Evolutionary conservation across 2,888 invertebrate genomes (phyloP).

Genomic region (Merodon equestris): DNA sequence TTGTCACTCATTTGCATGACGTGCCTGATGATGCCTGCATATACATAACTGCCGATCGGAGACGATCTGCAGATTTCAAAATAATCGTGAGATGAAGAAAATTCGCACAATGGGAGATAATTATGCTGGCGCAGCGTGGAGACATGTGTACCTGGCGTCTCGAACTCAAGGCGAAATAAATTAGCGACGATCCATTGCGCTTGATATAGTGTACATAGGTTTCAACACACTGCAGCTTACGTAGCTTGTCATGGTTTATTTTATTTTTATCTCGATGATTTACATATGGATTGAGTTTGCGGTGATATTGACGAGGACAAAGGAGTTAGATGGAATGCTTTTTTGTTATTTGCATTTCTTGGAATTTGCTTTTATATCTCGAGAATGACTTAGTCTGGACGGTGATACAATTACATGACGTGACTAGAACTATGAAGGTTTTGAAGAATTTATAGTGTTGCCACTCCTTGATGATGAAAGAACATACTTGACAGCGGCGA

Average conservation of each 20-base stretch:
- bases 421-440: too few species aligned
- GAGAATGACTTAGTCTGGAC: neutral
- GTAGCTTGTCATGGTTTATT: neutral
- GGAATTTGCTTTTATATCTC: neutral
- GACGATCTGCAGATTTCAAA: constrained; percentile 20
- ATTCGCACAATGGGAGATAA: constrained; percentile 54
- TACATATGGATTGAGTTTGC: constrained; percentile 19
- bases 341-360: neutral
- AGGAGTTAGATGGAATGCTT: too few species aligned
- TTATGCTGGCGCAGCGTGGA: constrained; percentile 49
- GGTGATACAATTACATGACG: neutral
- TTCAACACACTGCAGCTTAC: constrained; percentile 9
- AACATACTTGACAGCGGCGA: too few species aligned
- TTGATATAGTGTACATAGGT: constrained; percentile 34
- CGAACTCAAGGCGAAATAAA: constrained; percentile 56
- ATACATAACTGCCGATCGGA: constrained; percentile 5
- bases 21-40: constrained; percentile 12
- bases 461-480: too few species aligned
- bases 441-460: too few species aligned
- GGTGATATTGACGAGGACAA: neutral
- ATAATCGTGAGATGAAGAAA: constrained; percentile 9
- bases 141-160: constrained; percentile 63
- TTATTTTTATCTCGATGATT: constrained; percentile 14
- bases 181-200: constrained; percentile 39
- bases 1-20: constrained; percentile 65